phyloP scores from a whole-genome alignment of 1,140 invertebrate genomes.

The Drosophila tropicalis region DNA sequence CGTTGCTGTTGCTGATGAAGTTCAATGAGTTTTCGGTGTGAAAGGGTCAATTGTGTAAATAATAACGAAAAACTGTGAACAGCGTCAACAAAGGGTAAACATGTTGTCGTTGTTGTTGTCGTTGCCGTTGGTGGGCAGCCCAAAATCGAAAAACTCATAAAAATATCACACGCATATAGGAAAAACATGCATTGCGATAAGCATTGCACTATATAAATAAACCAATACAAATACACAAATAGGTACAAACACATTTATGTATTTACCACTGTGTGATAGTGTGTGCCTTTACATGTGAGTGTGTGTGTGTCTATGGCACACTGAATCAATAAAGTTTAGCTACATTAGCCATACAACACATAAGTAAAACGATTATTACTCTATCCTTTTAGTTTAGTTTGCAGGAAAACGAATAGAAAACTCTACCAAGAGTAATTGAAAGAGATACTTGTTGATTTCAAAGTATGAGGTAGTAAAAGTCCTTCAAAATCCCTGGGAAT shows the following conservation, averaged over 20 bases:
- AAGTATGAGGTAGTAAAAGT: no score
- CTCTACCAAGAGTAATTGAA: no score
- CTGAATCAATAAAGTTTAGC: conserved; percentile 1
- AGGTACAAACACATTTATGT: conserved; percentile 23
- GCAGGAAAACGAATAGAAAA: no score
- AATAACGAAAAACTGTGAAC: conserved; percentile 79
- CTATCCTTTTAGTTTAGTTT: no score
- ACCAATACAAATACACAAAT: conserved; percentile 45
- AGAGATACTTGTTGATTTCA: no score
- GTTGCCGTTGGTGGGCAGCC: conserved; percentile 23
- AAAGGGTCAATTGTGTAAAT: conserved; percentile 81
- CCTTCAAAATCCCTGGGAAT: no score
- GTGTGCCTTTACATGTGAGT: not conserved
- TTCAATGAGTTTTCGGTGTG: conserved; percentile 78
- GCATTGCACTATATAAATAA: conserved; percentile 71
- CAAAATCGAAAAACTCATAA: conserved; percentile 65
- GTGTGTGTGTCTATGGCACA: not conserved
- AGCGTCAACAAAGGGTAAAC: conserved; percentile 31
- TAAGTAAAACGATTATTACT: no score
- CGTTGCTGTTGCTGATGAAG: conserved; percentile 58
- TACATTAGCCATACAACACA: not conserved
- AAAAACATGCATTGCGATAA: conserved; percentile 69
- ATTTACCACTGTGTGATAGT: not conserved
- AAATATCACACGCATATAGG: conserved; percentile 76
- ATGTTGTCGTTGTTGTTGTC: not conserved